Evolutionary conservation across 2,888 invertebrate species (phyloP).

Genomic region (Hipparchia semele): DNA sequence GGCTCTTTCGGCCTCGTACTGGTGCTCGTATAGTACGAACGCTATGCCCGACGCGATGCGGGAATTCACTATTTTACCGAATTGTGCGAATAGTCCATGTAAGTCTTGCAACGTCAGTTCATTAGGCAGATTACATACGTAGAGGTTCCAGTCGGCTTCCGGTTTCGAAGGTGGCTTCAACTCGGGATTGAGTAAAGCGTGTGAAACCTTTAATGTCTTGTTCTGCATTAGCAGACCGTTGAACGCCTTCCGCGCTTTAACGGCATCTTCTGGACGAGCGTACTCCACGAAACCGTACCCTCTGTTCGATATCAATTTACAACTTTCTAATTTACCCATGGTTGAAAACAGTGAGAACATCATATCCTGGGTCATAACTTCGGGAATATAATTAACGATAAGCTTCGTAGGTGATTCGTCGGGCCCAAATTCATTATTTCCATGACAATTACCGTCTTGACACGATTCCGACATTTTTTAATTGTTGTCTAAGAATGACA

Average conservation of each 20-base stretch:
- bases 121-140: conserved; percentile 82
- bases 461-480: conserved; percentile 85
- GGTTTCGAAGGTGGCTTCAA: conserved; percentile 79
- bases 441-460: conserved; percentile 84
- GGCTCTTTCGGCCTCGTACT: conserved; percentile 79
- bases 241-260: conserved; percentile 79
- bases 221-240: conserved; percentile 82
- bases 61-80: conserved; percentile 82
- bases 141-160: conserved; percentile 82
- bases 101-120: conserved; percentile 83
- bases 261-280: conserved; percentile 77
- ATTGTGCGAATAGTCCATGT: conserved; percentile 82
- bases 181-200: conserved; percentile 79
- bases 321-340: conserved; percentile 83
- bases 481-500: conserved; percentile 83
- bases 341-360: conserved; percentile 82
- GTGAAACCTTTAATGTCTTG: conserved; percentile 80
- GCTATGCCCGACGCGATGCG: conserved; percentile 82
- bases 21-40: conserved; percentile 79
- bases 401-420: conserved; percentile 83
- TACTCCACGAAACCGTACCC: conserved; percentile 83
- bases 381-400: conserved; percentile 83
- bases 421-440: conserved; percentile 80
- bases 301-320: conserved; percentile 82
- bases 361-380: conserved; percentile 84